Evolutionary conservation across 2,888 invertebrate species (phyloP).

Genomic region (Agriopis leucophaearia): DNA sequence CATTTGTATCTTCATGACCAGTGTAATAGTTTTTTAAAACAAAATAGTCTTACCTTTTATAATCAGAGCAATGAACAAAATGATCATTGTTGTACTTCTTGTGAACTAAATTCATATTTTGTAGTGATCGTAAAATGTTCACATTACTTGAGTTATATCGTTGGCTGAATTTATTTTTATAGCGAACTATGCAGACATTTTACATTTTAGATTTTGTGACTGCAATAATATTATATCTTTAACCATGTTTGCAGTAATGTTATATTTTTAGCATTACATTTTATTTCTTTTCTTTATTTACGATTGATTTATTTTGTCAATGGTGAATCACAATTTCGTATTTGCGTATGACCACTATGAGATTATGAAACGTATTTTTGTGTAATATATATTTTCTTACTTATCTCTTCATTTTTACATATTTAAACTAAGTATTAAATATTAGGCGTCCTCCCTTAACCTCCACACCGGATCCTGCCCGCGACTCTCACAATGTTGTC

Average conservation of each 20-base stretch:
- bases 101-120: slow-evolving; percentile 38
- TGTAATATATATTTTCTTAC: too few species aligned
- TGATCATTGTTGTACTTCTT: slow-evolving; percentile 38
- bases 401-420: too few species aligned
- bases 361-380: too few species aligned
- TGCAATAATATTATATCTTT: slow-evolving; percentile 25
- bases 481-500: too few species aligned
- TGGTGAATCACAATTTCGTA: too few species aligned
- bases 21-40: neutral
- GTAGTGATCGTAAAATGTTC: slow-evolving; percentile 36
- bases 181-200: slow-evolving; percentile 20
- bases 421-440: too few species aligned
- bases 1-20: neutral
- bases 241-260: neutral
- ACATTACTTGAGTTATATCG: slow-evolving; percentile 22
- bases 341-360: too few species aligned
- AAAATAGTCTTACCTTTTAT: slow-evolving; percentile 29
- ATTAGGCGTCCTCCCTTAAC: too few species aligned
- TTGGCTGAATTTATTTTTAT: slow-evolving; percentile 42
- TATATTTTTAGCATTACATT: neutral
- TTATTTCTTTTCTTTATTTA: neutral
- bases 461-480: too few species aligned
- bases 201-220: slow-evolving; percentile 9
- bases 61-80: slow-evolving; percentile 35
- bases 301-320: too few species aligned